A percentile compares a stretch with the other conserved stretches of the same genome.
Conservation (phyloP, 2,797 vertebrate species). For the Dromococcyx pavoninus region DNA sequence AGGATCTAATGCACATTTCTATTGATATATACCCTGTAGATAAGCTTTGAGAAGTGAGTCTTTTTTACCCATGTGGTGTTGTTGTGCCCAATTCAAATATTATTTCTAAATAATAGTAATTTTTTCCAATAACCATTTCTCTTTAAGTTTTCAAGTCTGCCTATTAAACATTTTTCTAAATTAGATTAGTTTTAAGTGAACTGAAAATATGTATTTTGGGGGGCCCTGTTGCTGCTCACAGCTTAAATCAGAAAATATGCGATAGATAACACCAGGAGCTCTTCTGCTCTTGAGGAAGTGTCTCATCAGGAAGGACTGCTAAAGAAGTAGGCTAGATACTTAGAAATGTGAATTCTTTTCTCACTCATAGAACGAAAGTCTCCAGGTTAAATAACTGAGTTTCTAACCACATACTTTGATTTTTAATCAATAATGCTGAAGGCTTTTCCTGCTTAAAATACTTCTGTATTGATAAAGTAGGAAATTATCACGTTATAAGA, state of each 20-base stretch:
- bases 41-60: neutral
- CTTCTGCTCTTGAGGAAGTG: neutral
- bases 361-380: neutral
- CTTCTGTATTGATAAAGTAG: neutral
- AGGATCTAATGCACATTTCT: neutral
- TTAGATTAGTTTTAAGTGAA: neutral
- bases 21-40: accelerated
- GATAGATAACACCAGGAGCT: neutral
- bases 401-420: neutral
- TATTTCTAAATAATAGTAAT: neutral
- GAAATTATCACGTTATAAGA: neutral
- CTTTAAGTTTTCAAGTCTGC: neutral
- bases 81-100: neutral
- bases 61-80: neutral
- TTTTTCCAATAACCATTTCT: neutral
- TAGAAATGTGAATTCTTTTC: neutral
- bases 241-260: neutral
- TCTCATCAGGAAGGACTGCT: neutral
- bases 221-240: neutral
- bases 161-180: neutral
- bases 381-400: neutral
- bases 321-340: neutral
- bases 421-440: neutral
- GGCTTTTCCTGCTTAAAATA: neutral
- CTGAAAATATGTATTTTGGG: neutral